Base-by-base conservation (phyloP, 2,888 invertebrate species). In the Mythimna albipuncta region DNA sequence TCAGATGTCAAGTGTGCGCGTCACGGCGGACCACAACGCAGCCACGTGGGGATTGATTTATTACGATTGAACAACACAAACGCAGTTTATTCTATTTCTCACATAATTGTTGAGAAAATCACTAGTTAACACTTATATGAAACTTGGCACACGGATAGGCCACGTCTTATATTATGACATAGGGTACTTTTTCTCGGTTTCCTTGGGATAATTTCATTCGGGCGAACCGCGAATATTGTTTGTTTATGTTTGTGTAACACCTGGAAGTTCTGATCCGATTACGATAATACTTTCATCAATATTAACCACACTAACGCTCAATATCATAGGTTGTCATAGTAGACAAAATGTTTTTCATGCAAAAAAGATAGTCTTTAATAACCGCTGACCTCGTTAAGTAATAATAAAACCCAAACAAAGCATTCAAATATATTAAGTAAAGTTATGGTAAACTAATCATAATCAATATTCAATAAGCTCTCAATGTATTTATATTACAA, bases 401-500 rank as follows among this genome's bases (percentile, higher is more conserved):
- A 6, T 35, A 35, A 5, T 13, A 47, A 69, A 35, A 55, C 35
- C 21, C 19, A 57, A 73, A 50, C n/a, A 50, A 54, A 32, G 19
- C 16, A 2, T 38, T 38, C 16, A 50, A 47, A 57, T 54, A 41
- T 65, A 44, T 44, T 44, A 26, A 6, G 21, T 16, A 32, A 72
- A 58, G 19, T 44, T 52, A 67, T 67, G 11, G 16, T 54, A 52
- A 72, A 50, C 52, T 44, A 74, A 67, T 73, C 50, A 67, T 54
- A 66, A 79, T 68, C 54, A 79, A 81, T 81, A 75, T 52, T 66
- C 66, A 64, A 50, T 63, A 52, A 63, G n/a, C 69, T 41, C 50
- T 50, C 68, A 55, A 35, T 13, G 69, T 81, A 75, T 75, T 80
- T 67, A 80, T 81, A 81, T 66, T 64, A 81, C 84, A 81, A 81